Base-by-base conservation (phyloP, 1,140 invertebrate species). In the Drosophila parvula region DNA sequence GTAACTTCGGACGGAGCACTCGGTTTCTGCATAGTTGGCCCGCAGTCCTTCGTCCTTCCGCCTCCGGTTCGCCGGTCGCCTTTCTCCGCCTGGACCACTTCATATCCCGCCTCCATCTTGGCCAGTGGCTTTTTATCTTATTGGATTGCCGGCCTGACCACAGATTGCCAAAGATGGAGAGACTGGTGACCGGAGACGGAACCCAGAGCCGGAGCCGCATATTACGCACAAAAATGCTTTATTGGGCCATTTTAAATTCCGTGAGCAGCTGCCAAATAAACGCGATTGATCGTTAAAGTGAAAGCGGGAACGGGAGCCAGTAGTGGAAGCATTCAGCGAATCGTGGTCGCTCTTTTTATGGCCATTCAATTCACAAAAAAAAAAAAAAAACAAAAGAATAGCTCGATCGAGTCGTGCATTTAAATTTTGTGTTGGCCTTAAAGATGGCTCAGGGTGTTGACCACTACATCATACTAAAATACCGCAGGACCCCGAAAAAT, bases 121-220 rank as follows among this genome's bases (percentile, higher is more conserved):
- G 32, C 47, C 56, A 14, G 30, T 67, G 47, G 78, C 74, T 81
- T 85, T 81, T 71, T 79, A 79, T 81, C 78, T 81, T 81, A 86
- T 86, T 86, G 82, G 82, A 81, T 74, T 85, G 78, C 57, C 53
- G 48, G 67, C 74, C 44, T 81, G 82, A 85, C 81, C 81, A 71
- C 81, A 85, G 81, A 85, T 84, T 84, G 73, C 65, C 55, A 16
- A 44, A 38, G 32, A 38, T 18, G 32, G 32, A 50, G 28, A 51
- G 11, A 57, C 71, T 38, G 57, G 56, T 6, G 12, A 40, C 44
- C 43, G 7, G 44, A 22, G 63, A 36, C 47, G 44, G 40, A 41
- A 47, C 53, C 32, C 32, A 18, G 1, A 55, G 51, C 9, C 22
- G 47, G 44, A n/a, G 55, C 57, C 47, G 48, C 44, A 62, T 69